These are phyloP conservation scores for Drosophila vallismaia DNA, from an alignment of 2,888 invertebrate species.

Conservation along the genomic window DNA sequence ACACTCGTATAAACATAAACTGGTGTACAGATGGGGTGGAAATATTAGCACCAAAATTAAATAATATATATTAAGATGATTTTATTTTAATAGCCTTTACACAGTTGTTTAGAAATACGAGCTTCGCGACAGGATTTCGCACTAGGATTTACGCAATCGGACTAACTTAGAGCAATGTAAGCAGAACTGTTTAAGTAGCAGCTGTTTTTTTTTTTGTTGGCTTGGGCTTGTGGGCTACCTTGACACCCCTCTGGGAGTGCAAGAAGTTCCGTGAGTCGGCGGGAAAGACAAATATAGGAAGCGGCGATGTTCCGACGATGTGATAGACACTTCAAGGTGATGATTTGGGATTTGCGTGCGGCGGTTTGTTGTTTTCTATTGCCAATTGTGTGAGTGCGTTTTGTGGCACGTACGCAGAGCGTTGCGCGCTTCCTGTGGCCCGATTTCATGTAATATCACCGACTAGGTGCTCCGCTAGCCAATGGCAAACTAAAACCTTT, in stretches of 20 bases:
- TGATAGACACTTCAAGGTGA: constrained; percentile 53
- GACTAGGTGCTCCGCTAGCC: constrained; percentile 51
- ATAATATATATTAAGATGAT: no score
- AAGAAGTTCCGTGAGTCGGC: constrained; percentile 41
- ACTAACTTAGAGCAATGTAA: not conserved
- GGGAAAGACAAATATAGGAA: constrained; percentile 35
- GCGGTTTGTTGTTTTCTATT: constrained; percentile 3
- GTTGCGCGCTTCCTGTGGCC: constrained; percentile 10
- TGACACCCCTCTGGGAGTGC: constrained; percentile 37
- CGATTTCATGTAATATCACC: constrained; percentile 24
- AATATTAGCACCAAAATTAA: not conserved
- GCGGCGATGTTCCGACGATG: constrained; percentile 19
- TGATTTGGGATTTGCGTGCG: constrained; percentile 31
- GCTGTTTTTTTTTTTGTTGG: constrained; percentile 1
- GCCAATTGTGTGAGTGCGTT: constrained; percentile 19
- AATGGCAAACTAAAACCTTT: constrained; percentile 53
- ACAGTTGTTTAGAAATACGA: no score
- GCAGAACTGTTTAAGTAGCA: constrained; percentile 10
- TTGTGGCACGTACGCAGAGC: constrained; percentile 44
- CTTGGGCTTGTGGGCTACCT: constrained; percentile 24
- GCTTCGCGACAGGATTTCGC: no score
- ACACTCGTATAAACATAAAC: constrained; percentile 29
- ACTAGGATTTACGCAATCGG: no score
- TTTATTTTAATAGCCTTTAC: no score
- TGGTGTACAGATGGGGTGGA: constrained; percentile 3